Conservation (phyloP, 2,797 vertebrate genomes). For the Anniella stebbinsi region DNA sequence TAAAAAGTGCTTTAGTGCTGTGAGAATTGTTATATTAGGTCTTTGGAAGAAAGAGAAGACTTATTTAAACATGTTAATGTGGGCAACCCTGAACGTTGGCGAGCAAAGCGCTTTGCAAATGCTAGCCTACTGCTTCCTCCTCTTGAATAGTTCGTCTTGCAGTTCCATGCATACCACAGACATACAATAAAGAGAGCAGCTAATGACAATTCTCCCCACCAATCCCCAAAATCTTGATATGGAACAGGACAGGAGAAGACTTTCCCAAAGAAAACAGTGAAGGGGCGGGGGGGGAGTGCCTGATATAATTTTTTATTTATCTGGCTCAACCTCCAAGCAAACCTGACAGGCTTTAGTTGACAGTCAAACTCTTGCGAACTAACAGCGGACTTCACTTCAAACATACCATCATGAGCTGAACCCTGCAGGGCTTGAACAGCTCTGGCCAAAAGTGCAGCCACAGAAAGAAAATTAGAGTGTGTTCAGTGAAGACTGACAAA, state of each 20-base stretch:
- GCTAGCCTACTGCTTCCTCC: neutral
- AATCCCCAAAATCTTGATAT: conserved; percentile 34
- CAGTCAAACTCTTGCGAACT: conserved; percentile 58
- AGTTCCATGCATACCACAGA: conserved; percentile 31
- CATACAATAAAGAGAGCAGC: conserved; percentile 26
- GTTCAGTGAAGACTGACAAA: conserved; percentile 73
- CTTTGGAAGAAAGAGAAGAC: neutral
- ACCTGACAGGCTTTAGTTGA: conserved; percentile 68
- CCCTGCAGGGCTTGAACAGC: conserved; percentile 64
- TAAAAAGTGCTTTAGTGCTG: neutral
- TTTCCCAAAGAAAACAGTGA: conserved; percentile 28
- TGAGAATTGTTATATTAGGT: neutral
- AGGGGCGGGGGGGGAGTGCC: neutral
- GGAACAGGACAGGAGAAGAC: conserved; percentile 25
- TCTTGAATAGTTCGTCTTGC: conserved; percentile 11
- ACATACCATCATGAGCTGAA: conserved; percentile 58
- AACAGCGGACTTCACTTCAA: conserved; percentile 61
- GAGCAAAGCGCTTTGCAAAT: conserved; percentile 29
- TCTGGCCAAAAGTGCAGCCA: conserved; percentile 70
- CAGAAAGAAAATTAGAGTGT: conserved; percentile 63
- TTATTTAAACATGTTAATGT: neutral
- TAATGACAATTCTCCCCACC: neutral
- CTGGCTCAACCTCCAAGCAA: conserved; percentile 60
- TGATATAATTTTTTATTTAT: conserved; percentile 63
- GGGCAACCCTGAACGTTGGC: neutral